These are phyloP conservation scores for Varroa destructor DNA, from an alignment of 1,140 invertebrate species.

Conservation along the genomic window DNA sequence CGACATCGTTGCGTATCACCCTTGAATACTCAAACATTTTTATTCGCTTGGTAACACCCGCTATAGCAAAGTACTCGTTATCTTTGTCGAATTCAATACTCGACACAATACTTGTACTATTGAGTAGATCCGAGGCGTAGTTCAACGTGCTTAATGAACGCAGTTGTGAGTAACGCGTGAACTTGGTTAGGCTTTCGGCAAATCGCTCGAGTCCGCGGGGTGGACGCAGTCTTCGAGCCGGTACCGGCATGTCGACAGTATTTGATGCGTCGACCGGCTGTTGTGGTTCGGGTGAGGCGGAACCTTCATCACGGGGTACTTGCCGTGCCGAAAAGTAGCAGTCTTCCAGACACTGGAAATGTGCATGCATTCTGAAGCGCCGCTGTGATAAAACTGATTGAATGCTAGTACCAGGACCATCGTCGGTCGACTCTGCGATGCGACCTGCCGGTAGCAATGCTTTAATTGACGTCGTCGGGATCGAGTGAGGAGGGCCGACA, in stretches of 20 bases:
- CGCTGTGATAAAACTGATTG: constrained; percentile 49
- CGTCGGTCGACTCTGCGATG: constrained; percentile 24
- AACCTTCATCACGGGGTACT: constrained; percentile 48
- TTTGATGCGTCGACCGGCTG: constrained; percentile 32
- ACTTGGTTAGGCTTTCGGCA: constrained; percentile 70
- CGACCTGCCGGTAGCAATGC: constrained; percentile 27
- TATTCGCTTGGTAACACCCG: constrained; percentile 86
- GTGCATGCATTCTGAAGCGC: constrained; percentile 61
- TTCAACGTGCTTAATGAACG: constrained; percentile 69
- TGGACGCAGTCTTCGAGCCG: constrained; percentile 38
- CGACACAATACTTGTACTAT: constrained; percentile 82
- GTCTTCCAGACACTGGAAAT: constrained; percentile 78
- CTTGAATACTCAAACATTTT: constrained; percentile 73
- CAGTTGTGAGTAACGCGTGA: constrained; percentile 66
- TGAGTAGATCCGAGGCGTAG: constrained; percentile 75
- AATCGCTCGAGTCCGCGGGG: constrained; percentile 57
- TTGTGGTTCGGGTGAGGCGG: constrained; percentile 34
- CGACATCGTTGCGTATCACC: constrained; percentile 66
- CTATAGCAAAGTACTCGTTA: constrained; percentile 88
- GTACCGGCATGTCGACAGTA: constrained; percentile 36
- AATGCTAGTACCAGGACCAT: constrained; percentile 32
- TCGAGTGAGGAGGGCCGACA: background rate
- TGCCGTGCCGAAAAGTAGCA: constrained; percentile 63
- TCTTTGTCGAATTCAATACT: constrained; percentile 94
- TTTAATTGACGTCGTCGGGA: background rate